Evolutionary conservation across 92 coral and sea anemone species (phyloP).

Genomic region (Bergia puertoricense): DNA sequence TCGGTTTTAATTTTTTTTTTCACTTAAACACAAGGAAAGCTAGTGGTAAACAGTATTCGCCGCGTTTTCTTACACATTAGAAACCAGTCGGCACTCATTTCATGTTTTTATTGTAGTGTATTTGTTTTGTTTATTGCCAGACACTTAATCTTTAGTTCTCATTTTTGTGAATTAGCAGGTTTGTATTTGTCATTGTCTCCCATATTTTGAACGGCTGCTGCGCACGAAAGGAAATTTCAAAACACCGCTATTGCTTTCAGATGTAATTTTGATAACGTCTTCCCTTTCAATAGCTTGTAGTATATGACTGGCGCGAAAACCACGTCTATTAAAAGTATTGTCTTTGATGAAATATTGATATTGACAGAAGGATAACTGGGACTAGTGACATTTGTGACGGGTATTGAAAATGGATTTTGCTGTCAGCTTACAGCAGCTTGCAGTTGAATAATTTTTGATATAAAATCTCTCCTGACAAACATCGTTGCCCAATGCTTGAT

Average conservation of each 20-base stretch:
- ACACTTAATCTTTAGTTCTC: not conserved
- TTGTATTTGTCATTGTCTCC: not conserved
- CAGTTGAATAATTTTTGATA: not conserved
- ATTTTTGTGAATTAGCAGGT: not conserved
- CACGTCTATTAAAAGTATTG: not conserved
- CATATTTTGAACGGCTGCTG: not conserved
- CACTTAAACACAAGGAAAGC: too few species aligned
- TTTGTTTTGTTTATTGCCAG: not conserved
- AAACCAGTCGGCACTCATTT: too few species aligned
- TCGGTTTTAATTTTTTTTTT: too few species aligned
- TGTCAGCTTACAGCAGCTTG: not conserved
- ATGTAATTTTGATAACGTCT: not conserved
- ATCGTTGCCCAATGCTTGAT: not conserved
- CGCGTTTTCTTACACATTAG: too few species aligned
- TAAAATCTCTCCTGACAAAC: not conserved
- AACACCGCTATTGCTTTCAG: slow-evolving; percentile 11
- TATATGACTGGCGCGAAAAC: not conserved
- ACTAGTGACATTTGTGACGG: not conserved
- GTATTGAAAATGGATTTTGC: not conserved
- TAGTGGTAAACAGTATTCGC: too few species aligned
- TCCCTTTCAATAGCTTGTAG: not conserved
- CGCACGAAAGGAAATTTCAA: not conserved
- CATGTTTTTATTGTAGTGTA: too few species aligned
- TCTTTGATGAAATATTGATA: not conserved
- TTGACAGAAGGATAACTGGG: not conserved